These are phyloP conservation scores for Scytalopus superciliaris DNA, from an alignment of 2,113 vertebrate genomes.

Conservation along the genomic window DNA sequence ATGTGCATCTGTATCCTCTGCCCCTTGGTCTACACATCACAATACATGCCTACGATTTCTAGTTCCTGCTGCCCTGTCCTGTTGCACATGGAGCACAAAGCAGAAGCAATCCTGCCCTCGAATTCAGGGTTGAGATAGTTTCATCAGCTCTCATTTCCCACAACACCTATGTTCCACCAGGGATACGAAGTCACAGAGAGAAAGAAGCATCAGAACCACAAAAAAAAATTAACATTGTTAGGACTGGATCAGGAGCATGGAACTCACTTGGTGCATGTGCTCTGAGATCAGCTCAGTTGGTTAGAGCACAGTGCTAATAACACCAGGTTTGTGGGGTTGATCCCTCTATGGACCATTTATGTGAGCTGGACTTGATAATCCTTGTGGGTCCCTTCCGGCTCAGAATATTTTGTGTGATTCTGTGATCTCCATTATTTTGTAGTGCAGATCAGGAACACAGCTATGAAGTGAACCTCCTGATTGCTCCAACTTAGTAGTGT, in stretches of 20 bases:
- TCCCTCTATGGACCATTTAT: neutral
- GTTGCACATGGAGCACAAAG: neutral
- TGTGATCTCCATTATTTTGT: neutral
- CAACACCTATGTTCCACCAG: neutral
- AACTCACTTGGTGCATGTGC: neutral
- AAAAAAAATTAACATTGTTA: neutral
- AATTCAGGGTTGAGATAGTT: neutral
- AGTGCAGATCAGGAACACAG: neutral
- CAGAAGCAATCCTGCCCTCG: neutral
- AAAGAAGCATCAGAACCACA: neutral
- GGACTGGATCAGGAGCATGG: neutral
- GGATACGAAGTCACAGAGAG: neutral
- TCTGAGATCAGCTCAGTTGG: neutral
- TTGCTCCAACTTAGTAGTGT: neutral
- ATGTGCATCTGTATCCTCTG: neutral
- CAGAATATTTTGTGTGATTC: neutral
- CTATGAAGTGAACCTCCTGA: neutral
- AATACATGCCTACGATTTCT: no score
- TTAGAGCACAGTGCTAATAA: neutral
- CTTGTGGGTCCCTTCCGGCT: neutral
- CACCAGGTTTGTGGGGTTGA: neutral
- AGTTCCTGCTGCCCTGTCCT: neutral
- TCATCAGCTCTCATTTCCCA: neutral
- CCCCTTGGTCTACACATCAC: neutral
- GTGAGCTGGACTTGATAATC: neutral